phyloP scores from a whole-genome alignment of 2,888 invertebrate genomes.

The Ornithoptera alexandrae region DNA sequence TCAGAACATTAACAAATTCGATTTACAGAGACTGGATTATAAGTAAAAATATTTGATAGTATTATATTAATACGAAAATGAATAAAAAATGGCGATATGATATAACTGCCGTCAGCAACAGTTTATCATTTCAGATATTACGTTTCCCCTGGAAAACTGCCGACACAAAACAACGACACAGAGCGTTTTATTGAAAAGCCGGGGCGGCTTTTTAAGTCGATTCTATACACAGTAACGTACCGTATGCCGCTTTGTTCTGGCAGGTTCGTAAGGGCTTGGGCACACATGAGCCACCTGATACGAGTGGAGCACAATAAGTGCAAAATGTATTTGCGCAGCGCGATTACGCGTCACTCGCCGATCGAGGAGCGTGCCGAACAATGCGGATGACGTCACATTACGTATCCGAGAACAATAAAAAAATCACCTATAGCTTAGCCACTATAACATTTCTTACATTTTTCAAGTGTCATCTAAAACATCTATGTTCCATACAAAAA shows the following conservation, averaged over 20 bases:
- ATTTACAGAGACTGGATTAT: not conserved
- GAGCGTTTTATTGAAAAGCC: constrained; percentile 40
- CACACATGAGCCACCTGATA: constrained; percentile 66
- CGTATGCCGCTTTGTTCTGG: constrained; percentile 62
- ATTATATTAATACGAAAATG: not conserved
- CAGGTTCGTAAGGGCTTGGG: constrained; percentile 54
- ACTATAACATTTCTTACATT: not conserved
- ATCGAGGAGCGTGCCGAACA: constrained; percentile 44
- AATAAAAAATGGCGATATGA: constrained; percentile 1
- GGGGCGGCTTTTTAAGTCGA: constrained; percentile 42
- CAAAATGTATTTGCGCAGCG: constrained; percentile 72
- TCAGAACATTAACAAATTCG: not conserved
- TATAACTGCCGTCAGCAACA: constrained; percentile 7
- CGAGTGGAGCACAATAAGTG: constrained; percentile 70
- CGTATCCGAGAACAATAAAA: constrained; percentile 7
- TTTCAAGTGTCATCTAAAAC: not conserved
- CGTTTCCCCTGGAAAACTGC: constrained; percentile 20
- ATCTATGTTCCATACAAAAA: not conserved
- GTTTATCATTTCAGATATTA: constrained; percentile 28
- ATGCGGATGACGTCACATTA: constrained; percentile 25
- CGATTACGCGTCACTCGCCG: constrained; percentile 63
- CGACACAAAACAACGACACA: constrained; percentile 30
- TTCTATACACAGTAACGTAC: constrained; percentile 44
- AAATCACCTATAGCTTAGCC: not conserved
- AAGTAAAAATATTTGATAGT: not conserved